These are phyloP conservation scores for Orientallactaga sibirica DNA, from an alignment of 2,797 vertebrate species.

Conservation along the genomic window DNA sequence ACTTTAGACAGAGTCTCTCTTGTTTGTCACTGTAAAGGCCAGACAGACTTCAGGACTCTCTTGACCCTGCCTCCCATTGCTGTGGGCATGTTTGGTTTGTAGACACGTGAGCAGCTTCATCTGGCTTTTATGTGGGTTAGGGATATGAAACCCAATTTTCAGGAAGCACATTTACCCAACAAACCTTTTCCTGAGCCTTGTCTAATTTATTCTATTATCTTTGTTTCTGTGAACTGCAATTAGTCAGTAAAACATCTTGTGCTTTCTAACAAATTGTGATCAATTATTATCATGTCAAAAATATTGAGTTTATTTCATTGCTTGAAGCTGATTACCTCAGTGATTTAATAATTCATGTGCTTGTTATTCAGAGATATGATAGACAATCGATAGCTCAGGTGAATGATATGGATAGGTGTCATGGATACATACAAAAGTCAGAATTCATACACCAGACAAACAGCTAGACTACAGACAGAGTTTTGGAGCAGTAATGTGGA, in stretches of 20 bases:
- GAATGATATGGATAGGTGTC: not conserved
- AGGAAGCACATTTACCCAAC: no score
- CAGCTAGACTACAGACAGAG: slow-evolving; percentile 14
- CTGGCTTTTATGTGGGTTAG: no score
- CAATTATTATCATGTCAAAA: slow-evolving; percentile 22
- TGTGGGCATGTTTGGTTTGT: no score
- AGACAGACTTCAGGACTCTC: no score
- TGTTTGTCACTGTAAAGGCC: no score
- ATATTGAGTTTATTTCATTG: slow-evolving; percentile 8
- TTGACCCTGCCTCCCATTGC: no score
- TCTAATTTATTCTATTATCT: not conserved
- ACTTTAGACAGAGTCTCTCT: no score
- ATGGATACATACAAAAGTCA: not conserved
- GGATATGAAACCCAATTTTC: no score
- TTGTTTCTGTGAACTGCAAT: not conserved
- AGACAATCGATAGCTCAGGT: not conserved
- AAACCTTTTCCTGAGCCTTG: no score
- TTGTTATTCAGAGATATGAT: slow-evolving; percentile 37
- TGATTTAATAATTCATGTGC: slow-evolving; percentile 39
- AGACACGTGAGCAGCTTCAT: no score
- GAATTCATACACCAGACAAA: not conserved
- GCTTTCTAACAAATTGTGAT: not conserved
- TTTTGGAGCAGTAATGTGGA: not conserved
- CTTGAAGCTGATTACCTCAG: not conserved
- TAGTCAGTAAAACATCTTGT: not conserved